Base-by-base conservation (phyloP, 1,140 invertebrate species). In the Ceratina australensis region DNA sequence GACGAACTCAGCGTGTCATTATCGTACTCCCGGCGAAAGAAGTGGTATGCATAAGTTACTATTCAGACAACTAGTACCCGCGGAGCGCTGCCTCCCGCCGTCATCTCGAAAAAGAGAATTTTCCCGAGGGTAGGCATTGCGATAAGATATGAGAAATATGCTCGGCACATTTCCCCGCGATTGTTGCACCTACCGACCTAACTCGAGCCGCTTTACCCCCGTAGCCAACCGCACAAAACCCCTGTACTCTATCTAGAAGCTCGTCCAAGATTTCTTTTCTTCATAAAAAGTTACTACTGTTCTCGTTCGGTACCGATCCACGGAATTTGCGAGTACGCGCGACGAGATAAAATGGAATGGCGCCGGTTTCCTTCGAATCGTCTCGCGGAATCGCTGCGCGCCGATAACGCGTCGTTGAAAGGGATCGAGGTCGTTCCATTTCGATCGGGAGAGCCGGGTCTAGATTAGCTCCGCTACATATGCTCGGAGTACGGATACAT, bases 81-180 rank as follows among this genome's bases (percentile, higher is more conserved):
- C 33, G 33, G 33, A 71, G 65, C 64, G 26, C 57, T 47, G 24
- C 77, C 75, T 42, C 2, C 79, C 75, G 71, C 72, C 77, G 78
- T 81, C 75, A 72, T 75, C 75, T 74, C 76, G 66, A 82, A 82
- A 61, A 57, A 81, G 77, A 61, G 63, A 86, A 85, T 86, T 80
- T 85, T 75, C 71, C 57, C 42, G 57, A 10, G 33, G 8, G 33
- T 0, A 10, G 63, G 76, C 72, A 79, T 86, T 81, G 81, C 73
- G 86, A 88, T 86, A 88, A 87, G 78, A 83, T 84, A 78, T 78
- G 80, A 85, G 81, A 86, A 87, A 88, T 83, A 68, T 66, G 67
- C 68, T 66, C 72, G 78, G 50, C 64, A 77, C 73, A 59, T 80
- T 82, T 75, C 65, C 52, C 75, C 64, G 33, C 57, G 49, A 72